These are phyloP conservation scores for Acanthosepion esculentum DNA, from an alignment of 2,888 invertebrate species.

Conservation along the genomic window DNA sequence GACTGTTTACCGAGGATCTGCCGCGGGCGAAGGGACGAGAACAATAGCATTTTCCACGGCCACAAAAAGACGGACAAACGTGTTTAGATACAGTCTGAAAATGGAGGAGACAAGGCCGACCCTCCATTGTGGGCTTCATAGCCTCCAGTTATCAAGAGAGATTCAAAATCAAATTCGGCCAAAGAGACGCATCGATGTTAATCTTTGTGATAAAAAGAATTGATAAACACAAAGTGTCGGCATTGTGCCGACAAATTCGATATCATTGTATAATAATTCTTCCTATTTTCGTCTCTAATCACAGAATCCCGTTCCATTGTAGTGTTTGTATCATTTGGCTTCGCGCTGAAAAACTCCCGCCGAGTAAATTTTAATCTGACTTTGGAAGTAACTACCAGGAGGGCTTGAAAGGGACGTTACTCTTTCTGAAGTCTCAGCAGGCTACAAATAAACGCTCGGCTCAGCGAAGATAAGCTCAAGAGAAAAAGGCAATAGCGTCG, in stretches of 20 bases:
- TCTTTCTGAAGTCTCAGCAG: neutral
- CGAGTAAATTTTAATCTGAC: neutral
- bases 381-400: neutral
- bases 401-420: neutral
- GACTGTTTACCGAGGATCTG: neutral
- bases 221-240: neutral
- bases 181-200: conserved; percentile 2
- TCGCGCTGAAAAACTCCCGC: neutral
- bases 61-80: conserved; percentile 8
- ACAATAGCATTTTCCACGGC: neutral
- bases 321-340: neutral
- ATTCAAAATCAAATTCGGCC: conserved; percentile 2
- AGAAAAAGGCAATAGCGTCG: neutral
- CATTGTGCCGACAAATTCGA: neutral
- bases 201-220: neutral
- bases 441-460: neutral
- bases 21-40: neutral
- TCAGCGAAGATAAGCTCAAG: neutral
- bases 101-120: neutral
- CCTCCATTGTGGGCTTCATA: neutral
- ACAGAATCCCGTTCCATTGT: neutral
- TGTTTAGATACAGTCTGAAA: neutral
- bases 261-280: neutral
- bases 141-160: neutral
- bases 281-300: neutral